Conservation (phyloP, 64 coral and sea anemone genomes). For the Dendronephthya gigantea region DNA sequence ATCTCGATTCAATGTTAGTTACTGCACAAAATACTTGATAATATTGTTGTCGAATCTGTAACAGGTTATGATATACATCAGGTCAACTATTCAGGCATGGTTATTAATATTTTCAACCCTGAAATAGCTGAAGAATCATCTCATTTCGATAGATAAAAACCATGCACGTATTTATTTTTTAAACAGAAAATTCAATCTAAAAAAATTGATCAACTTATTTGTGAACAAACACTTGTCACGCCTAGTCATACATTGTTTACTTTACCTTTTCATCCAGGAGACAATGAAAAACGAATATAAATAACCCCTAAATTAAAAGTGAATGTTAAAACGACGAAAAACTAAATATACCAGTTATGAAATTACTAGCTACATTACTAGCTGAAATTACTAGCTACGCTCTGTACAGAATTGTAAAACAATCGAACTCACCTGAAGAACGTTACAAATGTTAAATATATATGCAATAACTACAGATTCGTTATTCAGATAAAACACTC, state of each 20-base stretch:
- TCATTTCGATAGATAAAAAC: too few relatives aligned
- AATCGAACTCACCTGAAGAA: conserved; percentile 48
- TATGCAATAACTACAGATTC: conserved; percentile 72
- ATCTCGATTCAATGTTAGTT: background rate
- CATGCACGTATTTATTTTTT: too few relatives aligned
- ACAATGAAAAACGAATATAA: conserved; percentile 91
- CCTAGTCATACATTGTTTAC: background rate
- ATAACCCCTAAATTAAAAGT: conserved; percentile 55
- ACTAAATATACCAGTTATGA: background rate
- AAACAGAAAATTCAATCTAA: too few relatives aligned
- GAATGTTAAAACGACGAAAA: background rate
- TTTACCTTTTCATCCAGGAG: conserved; percentile 73
- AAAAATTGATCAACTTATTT: too few relatives aligned
- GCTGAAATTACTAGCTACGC: too few relatives aligned
- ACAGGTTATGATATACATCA: background rate
- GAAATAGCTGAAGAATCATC: too few relatives aligned
- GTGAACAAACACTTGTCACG: too few relatives aligned
- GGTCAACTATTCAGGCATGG: background rate
- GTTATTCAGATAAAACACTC: conserved; percentile 57
- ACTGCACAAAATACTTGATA: conserved; percentile 6
- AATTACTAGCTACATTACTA: too few relatives aligned
- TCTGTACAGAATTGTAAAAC: background rate
- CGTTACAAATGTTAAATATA: conserved; percentile 91
- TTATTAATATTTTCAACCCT: too few relatives aligned
- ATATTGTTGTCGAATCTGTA: conserved; percentile 1